Evolutionary conservation across 2,113 vertebrate genomes (phyloP), one percentile per base, ranked within the genome.

Genomic region (Elachura formosa): DNA sequence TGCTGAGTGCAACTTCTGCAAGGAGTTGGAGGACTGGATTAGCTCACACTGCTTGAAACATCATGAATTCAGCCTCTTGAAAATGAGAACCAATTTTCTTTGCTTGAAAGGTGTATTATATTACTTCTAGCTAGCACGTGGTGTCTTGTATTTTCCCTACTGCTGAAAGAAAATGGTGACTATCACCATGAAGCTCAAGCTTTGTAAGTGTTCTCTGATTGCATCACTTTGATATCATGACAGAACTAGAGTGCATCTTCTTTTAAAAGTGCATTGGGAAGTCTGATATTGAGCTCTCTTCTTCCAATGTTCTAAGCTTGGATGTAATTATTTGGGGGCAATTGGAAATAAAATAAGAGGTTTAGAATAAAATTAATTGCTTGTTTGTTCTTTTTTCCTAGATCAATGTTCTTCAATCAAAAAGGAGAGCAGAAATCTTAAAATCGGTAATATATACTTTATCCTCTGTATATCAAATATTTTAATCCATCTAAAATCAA

Each of bases 321-420:
- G 46, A 38, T 74, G 15, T 19, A 25, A 29, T 79, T 87, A 69
- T 51, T 34, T 87, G 14, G 25, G 4, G 7, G 8, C 28, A 85
- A 28, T 28, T 62, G 25, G 6, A 78, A 84, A 72, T 18, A 25
- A 51, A 68, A 86, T 84, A 80, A 96, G 26, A 36, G 36, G 10
- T 61, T 77, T 46, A 19, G 46, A 58, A 93, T 87, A 69, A 97
- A 96, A 45, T 13, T 28, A 84, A 33, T 11, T 73, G 2, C n/a
- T 51, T 97, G 9, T 48, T 38, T 72, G 2, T 33, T 48, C 49
- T 58, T 63, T 76, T 62, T 56, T 78, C 41, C 17, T 92, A 99
- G 99, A 99, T 99, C 93, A 99, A 99, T 24, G 99, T 99, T 59
- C 98, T 99, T 83, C 99, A 99, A 94, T 99, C 99, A 89, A 99